Evolutionary conservation across 64 coral and sea anemone genomes (phyloP).

Genomic region (Montipora capricornis): DNA sequence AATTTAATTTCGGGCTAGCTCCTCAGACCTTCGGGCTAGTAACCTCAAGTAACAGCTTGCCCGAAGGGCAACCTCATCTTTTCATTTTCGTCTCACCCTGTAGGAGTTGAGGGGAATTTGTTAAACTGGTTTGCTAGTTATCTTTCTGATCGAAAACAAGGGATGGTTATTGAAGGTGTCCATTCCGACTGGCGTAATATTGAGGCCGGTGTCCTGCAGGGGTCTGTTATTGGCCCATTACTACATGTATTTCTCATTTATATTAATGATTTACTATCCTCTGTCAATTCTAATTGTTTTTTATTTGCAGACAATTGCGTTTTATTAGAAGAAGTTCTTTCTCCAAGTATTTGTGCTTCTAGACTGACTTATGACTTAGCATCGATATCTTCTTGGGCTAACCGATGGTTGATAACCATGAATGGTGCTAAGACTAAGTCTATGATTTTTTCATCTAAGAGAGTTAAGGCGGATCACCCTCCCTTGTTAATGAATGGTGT

Average conservation of each 20-base stretch:
- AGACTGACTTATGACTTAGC: neutral
- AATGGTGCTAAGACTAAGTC: neutral
- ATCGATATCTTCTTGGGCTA: conserved; percentile 1
- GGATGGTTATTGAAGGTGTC: conserved; percentile 22
- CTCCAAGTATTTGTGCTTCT: neutral
- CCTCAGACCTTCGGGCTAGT: no score
- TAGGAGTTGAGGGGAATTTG: neutral
- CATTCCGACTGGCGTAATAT: conserved; percentile 8
- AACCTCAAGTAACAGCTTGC: no score
- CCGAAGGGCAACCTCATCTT: no score
- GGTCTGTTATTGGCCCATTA: neutral
- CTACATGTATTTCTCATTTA: neutral
- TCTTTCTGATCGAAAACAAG: neutral
- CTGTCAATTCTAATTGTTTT: neutral
- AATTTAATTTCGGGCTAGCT: no score
- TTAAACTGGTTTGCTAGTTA: neutral
- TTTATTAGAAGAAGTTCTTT: conserved; percentile 7
- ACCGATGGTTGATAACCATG: conserved; percentile 9
- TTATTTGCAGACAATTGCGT: neutral
- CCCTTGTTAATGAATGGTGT: neutral
- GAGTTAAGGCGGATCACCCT: neutral
- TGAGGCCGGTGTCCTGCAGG: conserved; percentile 19
- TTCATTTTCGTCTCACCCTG: no score
- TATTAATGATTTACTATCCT: neutral
- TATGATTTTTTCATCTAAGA: neutral